Evolutionary conservation across 2,888 invertebrate genomes (phyloP).

Genomic region (Mimumesa dahlbomi): DNA sequence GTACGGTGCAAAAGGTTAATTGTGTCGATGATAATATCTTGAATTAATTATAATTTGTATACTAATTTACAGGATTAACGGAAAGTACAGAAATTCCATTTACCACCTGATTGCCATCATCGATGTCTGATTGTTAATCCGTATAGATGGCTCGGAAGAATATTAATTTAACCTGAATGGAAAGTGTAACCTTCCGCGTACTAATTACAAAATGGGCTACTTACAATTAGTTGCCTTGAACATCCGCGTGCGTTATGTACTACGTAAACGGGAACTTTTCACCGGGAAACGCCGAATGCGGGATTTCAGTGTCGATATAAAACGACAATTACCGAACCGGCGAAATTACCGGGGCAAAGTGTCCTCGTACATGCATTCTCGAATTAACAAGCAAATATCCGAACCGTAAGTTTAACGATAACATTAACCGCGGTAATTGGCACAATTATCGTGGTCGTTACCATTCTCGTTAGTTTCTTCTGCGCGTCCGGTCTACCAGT

Average conservation of each 20-base stretch:
- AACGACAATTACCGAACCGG: neutral
- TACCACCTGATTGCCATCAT: too few relatives aligned
- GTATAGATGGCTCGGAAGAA: too few relatives aligned
- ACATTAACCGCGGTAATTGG: slow-evolving; percentile 43
- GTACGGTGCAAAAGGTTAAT: too few relatives aligned
- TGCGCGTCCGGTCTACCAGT: neutral
- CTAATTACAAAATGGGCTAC: neutral
- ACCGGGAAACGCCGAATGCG: neutral
- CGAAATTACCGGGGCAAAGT: neutral
- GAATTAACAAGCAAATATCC: slow-evolving; percentile 24
- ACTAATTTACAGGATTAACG: too few relatives aligned
- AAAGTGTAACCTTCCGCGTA: too few relatives aligned
- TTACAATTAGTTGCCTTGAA: neutral
- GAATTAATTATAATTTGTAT: too few relatives aligned
- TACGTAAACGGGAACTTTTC: neutral
- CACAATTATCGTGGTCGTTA: slow-evolving; percentile 45
- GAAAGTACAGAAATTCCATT: too few relatives aligned
- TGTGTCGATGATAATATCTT: too few relatives aligned
- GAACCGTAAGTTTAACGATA: slow-evolving; percentile 10
- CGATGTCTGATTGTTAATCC: too few relatives aligned
- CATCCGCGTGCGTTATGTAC: neutral
- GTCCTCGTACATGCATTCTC: slow-evolving; percentile 2
- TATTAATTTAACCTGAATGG: too few relatives aligned
- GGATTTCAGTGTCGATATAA: neutral
- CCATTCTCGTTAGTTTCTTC: slow-evolving; percentile 31